Base-by-base conservation (phyloP, 2,888 invertebrate species). In the Leptothorax acervorum region DNA sequence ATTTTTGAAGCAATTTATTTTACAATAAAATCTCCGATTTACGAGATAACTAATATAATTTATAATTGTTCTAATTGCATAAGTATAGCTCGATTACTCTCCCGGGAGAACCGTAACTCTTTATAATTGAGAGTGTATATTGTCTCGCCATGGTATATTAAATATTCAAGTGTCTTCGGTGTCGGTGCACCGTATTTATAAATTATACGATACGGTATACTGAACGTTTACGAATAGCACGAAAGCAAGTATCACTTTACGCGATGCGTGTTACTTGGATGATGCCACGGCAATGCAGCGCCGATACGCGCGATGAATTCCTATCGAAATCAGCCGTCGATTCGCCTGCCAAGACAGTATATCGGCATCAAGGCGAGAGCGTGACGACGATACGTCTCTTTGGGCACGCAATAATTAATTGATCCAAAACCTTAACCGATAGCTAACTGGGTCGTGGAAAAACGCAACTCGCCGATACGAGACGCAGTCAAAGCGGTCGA, bases 201-300 rank as follows among this genome's bases (percentile, higher is more conserved):
- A 71, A 81, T 60, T 48, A 28, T n/a, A 39, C 31, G 51, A 60
- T 45, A 23, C 42, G 15, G 11, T 79, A 4, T 60, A 48, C 12
- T 18, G 55, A 42, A 87, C 68, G 84, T 87, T 89, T 90, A 79
- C 88, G 88, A 89, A 87, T 88, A 82, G 86, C 86, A 57, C 86
- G 71, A 86, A 63, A 83, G 74, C 70, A 65, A 83, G 83, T 76
- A 85, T 87, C 79, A 35, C 57, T 60, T 87, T 87, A 75, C 63
- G 68, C 73, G 60, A 39, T 45, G 60, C 60, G 23, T 62, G 35
- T 68, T 66, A 68, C 18, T 28, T 28, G 71, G 35, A 71, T 35
- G 70, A 4, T 73, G 65, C 57, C 23, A 18, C 4, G 15, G n/a
- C n/a, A 23, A 53, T 42, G 62, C 39, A 6, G 53, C 39, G 31